Conservation (phyloP, 2,888 invertebrate genomes). For the Cistogaster globosa region DNA sequence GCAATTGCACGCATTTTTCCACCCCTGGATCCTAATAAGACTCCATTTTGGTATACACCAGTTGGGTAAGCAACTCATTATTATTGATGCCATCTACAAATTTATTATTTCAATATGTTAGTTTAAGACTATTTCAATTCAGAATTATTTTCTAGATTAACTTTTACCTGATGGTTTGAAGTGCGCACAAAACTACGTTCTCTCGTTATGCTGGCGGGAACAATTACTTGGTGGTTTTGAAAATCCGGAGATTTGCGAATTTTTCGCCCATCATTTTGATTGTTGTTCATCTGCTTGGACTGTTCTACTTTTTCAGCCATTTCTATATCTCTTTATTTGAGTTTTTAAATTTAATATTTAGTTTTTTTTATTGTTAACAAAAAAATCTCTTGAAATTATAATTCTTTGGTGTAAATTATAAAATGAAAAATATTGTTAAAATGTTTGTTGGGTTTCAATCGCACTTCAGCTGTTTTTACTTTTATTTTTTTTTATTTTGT, state of each 20-base stretch:
- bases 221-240: slow-evolving; percentile 76
- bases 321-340: slow-evolving; percentile 35
- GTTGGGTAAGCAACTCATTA: no score
- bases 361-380: slow-evolving; percentile 19
- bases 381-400: slow-evolving; percentile 48
- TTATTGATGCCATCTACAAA: no score
- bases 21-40: no score
- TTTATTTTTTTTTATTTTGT: slow-evolving; percentile 30
- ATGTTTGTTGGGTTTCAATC: background rate
- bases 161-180: slow-evolving; percentile 84
- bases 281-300: slow-evolving; percentile 75
- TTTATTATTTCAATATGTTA: no score
- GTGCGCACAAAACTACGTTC: slow-evolving; percentile 88
- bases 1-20: no score
- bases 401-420: slow-evolving; percentile 61
- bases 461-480: no score
- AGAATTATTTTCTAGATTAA: background rate
- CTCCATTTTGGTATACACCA: no score
- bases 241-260: slow-evolving; percentile 81
- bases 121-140: background rate
- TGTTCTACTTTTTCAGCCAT: slow-evolving; percentile 82
- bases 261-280: slow-evolving; percentile 79
- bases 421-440: slow-evolving; percentile 44
- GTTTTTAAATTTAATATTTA: slow-evolving; percentile 21
- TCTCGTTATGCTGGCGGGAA: slow-evolving; percentile 85